These are phyloP conservation scores for Leucophenga varia DNA, from an alignment of 1,140 invertebrate genomes.

Conservation along the genomic window DNA sequence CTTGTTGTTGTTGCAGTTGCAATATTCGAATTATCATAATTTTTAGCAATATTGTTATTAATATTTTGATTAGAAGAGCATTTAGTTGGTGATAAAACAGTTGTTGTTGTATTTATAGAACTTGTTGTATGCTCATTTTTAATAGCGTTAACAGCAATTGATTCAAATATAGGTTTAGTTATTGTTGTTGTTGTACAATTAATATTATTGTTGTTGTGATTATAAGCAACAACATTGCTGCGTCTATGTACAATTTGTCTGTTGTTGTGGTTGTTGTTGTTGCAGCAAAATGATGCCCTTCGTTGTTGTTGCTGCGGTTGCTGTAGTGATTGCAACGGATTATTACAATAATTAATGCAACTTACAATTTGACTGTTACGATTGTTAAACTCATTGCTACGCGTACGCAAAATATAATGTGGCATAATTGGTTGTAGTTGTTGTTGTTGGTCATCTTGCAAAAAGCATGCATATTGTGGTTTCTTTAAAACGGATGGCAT, in stretches of 20 bases:
- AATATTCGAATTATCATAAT: no score
- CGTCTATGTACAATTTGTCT: constrained; percentile 4
- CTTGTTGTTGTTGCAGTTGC: constrained; percentile 2
- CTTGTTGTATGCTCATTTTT: no score
- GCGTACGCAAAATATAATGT: constrained; percentile 1
- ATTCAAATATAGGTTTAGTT: not conserved
- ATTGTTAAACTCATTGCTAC: constrained; percentile 21
- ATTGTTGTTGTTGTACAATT: no score
- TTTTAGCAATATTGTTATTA: no score
- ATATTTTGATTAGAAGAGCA: no score
- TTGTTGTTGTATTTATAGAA: no score
- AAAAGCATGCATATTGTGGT: constrained; percentile 48
- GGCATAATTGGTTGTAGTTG: not conserved
- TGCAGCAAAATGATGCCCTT: not conserved
- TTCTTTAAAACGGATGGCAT: constrained; percentile 37
- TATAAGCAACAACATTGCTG: constrained; percentile 5
- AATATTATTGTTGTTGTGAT: no score
- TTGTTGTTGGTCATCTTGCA: constrained; percentile 30
- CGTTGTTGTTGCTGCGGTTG: not conserved
- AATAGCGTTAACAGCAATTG: no score
- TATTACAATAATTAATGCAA: no score
- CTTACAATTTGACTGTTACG: no score
- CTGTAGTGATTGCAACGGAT: not conserved
- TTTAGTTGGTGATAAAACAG: no score
- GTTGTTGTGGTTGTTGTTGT: constrained; percentile 8